Evolutionary conservation across 2,888 invertebrate genomes (phyloP).

Genomic region (Hipparchia sbordonii): DNA sequence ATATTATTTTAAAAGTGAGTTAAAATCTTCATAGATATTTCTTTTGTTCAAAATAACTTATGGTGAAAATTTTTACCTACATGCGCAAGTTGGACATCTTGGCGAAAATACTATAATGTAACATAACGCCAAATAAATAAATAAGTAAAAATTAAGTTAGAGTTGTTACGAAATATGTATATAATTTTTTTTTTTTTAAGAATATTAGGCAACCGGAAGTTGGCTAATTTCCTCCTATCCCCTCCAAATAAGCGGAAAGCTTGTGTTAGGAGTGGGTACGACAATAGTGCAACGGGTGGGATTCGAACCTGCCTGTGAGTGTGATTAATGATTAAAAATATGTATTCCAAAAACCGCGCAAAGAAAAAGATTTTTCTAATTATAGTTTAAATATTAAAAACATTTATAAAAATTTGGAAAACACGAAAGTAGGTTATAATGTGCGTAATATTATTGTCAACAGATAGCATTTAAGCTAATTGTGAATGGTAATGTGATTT

Average conservation of each 20-base stretch:
- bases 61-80: neutral
- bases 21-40: neutral
- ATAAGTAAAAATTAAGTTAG: neutral
- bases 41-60: neutral
- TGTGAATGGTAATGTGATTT: neutral
- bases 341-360: neutral
- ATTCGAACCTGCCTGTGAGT: too few species aligned
- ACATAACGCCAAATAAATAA: neutral
- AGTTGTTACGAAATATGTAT: neutral
- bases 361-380: neutral
- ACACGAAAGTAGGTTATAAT: neutral
- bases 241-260: too few species aligned
- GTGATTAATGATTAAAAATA: too few species aligned
- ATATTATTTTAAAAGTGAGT: constrained; percentile 27
- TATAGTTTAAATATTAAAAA: neutral
- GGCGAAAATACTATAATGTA: too few species aligned
- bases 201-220: too few species aligned
- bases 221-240: too few species aligned
- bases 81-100: too few species aligned
- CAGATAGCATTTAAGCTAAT: neutral
- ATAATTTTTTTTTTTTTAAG: too few species aligned
- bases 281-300: too few species aligned
- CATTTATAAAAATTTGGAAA: neutral
- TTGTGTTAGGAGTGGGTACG: too few species aligned
- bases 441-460: neutral